A percentile compares a stretch with the other conserved stretches of the same genome.
Conservation (phyloP, 1,140 invertebrate genomes). For the Copidosoma floridanum region DNA sequence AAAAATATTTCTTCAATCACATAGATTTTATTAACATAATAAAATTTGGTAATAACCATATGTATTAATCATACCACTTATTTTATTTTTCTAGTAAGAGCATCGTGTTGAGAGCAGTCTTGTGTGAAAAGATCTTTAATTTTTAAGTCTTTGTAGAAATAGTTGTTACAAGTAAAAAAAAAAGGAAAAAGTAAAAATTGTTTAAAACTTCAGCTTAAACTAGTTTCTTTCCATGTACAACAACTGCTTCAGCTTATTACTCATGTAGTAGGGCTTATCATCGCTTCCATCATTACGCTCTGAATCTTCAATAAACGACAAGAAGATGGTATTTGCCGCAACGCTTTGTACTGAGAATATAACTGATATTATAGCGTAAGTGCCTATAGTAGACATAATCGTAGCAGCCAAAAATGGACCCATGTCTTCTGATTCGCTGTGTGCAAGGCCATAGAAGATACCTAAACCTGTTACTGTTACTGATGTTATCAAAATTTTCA, state of each 20-base stretch:
- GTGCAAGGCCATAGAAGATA: too few relatives aligned
- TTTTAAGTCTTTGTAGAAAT: too few relatives aligned
- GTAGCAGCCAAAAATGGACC: slow-evolving; percentile 61
- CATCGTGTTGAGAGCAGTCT: too few relatives aligned
- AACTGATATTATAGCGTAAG: slow-evolving; percentile 59
- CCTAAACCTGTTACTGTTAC: slow-evolving; percentile 43
- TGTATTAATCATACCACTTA: too few relatives aligned
- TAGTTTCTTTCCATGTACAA: slow-evolving; percentile 12
- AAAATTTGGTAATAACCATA: too few relatives aligned
- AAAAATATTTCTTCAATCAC: too few relatives aligned
- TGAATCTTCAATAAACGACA: slow-evolving; percentile 94
- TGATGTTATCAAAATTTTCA: slow-evolving; percentile 64
- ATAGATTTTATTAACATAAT: too few relatives aligned
- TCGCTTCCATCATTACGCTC: slow-evolving; percentile 90
- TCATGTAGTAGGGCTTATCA: slow-evolving; percentile 94
- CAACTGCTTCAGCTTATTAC: slow-evolving; percentile 60
- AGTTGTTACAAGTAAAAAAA: too few relatives aligned
- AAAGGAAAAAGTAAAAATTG: too few relatives aligned
- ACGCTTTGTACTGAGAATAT: slow-evolving; percentile 94
- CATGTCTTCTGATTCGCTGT: slow-evolving; percentile 50
- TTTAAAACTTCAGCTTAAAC: too few relatives aligned
- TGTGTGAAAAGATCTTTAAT: too few relatives aligned
- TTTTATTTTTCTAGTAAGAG: too few relatives aligned
- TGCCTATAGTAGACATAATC: slow-evolving; percentile 56
- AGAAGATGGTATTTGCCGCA: slow-evolving; percentile 92